Conservation (phyloP, 2,888 invertebrate genomes). For the Clitarchus hookeri region DNA sequence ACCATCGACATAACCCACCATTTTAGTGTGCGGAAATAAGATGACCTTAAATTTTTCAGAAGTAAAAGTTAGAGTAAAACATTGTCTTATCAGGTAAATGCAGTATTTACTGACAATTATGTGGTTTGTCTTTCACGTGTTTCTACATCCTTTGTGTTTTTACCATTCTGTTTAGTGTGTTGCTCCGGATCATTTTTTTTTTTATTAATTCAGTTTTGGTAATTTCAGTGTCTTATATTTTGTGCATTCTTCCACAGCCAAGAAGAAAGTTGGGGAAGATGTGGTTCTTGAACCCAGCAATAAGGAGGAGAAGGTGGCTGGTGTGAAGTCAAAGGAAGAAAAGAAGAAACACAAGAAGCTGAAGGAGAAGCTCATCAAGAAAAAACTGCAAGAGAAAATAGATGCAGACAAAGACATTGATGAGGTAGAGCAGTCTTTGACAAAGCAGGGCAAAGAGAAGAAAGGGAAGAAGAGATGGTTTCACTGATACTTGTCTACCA, state of each 20-base stretch:
- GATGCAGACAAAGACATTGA: conserved; percentile 67
- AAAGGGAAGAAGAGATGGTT: conserved; percentile 60
- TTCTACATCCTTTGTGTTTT: conserved; percentile 32
- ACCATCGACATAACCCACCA: no score
- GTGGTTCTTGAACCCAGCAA: conserved; percentile 26
- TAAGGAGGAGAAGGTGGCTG: conserved; percentile 36
- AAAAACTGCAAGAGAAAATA: conserved; percentile 52
- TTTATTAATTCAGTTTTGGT: no score
- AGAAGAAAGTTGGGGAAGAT: conserved; percentile 30
- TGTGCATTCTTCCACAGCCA: background rate
- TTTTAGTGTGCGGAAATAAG: no score
- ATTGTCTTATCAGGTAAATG: no score
- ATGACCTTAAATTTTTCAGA: no score
- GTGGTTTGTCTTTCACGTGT: conserved; percentile 19
- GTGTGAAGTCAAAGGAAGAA: conserved; percentile 59
- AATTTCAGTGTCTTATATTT: background rate
- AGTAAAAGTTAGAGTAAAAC: no score
- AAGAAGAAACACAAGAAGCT: conserved; percentile 59
- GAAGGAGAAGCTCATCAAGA: conserved; percentile 55
- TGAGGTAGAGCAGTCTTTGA: conserved; percentile 54
- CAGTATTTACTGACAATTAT: background rate
- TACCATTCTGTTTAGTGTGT: no score
- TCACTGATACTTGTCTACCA: background rate
- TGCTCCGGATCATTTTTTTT: no score
- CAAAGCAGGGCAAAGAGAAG: conserved; percentile 40